Evolutionary conservation across 2,888 invertebrate genomes (phyloP), one percentile per base, ranked within the genome.

Genomic region (Synanthedon vespiformis): DNA sequence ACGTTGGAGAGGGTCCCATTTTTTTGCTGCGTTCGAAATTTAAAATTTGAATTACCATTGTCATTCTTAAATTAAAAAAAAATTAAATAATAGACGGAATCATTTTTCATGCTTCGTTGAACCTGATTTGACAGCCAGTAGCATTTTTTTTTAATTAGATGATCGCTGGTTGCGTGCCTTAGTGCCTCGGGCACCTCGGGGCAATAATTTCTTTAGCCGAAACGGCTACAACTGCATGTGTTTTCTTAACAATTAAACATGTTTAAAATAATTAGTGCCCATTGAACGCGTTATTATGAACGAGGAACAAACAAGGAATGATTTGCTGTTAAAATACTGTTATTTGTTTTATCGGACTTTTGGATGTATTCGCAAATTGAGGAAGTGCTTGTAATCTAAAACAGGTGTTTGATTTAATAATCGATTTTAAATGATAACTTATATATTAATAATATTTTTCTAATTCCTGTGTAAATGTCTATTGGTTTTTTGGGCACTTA

Each of bases 71-170:
- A 84, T 85, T 82, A 79, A 70, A 71, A 67, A 34, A 34, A 34
- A 34, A 10, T 34, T 22, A 22, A 34, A 34, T 34, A 34, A 58
- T 61, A 65, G 58, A 55, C 55, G 70, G 81, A 83, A 81, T 86
- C 83, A 87, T 87, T 87, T 86, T 84, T 86, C 86, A 87, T 84
- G 86, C 86, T 84, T 87, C 86, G 82, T 76, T 74, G 65, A 78
- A 80, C 81, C 81, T 85, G 85, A 86, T 87, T 86, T 85, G 82
- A 80, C 78, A 80, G 80, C 63, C 78, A 74, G 74, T 69, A 57
- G 65, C 58, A 51, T 58, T 62, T 61, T 59, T 64, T 61, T 60
- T 58, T 56, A 55, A 57, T 56, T 57, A 54, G 53, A 57, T 57
- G 58, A 63, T 58, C 57, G 60, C 53, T 58, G 54, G 61, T 68